These are phyloP conservation scores for Oxyruncus cristatus DNA, from an alignment of 2,113 vertebrate genomes.

Conservation along the genomic window DNA sequence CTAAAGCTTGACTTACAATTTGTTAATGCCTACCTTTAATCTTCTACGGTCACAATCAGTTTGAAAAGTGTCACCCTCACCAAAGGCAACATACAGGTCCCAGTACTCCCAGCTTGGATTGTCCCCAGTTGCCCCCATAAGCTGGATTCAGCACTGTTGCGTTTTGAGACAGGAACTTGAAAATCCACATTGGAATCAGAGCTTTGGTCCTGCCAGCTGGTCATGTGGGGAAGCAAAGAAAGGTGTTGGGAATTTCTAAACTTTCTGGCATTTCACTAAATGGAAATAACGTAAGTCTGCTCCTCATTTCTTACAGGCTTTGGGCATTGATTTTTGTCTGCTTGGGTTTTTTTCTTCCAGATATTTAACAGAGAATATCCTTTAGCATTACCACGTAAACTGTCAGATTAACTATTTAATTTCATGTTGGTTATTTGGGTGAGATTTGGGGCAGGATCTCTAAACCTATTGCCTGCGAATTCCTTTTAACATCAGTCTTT, in stretches of 20 bases:
- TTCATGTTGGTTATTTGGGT: constrained; percentile 63
- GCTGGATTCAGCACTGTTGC: neutral
- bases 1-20: neutral
- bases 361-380: neutral
- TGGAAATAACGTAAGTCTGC: neutral
- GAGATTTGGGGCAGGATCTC: constrained; percentile 45
- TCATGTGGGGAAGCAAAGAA: neutral
- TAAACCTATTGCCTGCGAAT: constrained; percentile 70
- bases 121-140: neutral
- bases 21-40: neutral
- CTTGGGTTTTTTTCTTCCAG: neutral
- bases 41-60: neutral
- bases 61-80: neutral
- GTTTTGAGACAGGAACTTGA: neutral
- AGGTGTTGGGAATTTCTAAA: neutral
- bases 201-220: neutral
- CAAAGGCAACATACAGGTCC: neutral
- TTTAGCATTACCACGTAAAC: neutral
- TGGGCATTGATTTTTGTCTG: neutral
- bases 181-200: neutral
- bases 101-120: neutral
- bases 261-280: neutral
- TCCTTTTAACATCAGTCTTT: constrained; percentile 59
- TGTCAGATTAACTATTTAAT: constrained; percentile 64
- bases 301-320: neutral